These are phyloP conservation scores for Acronicta psi DNA, from an alignment of 2,888 invertebrate species.

Conservation along the genomic window DNA sequence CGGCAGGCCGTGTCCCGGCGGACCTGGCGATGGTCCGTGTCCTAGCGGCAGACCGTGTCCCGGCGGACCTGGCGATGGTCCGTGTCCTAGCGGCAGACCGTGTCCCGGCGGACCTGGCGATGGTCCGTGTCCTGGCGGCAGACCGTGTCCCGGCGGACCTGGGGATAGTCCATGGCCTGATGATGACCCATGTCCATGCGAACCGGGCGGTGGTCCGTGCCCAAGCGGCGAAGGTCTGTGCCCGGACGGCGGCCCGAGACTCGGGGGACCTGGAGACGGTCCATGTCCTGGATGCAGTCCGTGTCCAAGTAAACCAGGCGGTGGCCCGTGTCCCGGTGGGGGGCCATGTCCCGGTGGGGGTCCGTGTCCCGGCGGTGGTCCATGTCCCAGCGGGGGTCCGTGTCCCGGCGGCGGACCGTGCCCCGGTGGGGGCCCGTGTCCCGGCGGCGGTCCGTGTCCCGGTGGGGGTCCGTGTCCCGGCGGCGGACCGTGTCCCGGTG, in stretches of 20 bases:
- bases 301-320: constrained; percentile 52
- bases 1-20: constrained; percentile 13
- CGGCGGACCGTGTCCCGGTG: constrained; percentile 68
- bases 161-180: not conserved
- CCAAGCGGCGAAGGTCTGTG: constrained; percentile 30
- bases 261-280: too few species aligned
- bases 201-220: not conserved
- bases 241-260: not conserved
- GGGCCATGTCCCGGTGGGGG: not conserved
- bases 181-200: not conserved
- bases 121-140: constrained; percentile 69
- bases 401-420: constrained; percentile 40
- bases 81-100: too few species aligned
- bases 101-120: constrained; percentile 27
- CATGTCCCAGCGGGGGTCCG: constrained; percentile 54
- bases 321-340: constrained; percentile 67
- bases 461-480: constrained; percentile 58
- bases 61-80: constrained; percentile 32
- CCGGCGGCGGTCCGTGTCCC: constrained; percentile 50
- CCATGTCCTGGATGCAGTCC: too few species aligned
- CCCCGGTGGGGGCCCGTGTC: constrained; percentile 49
- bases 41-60: too few species aligned
- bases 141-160: constrained; percentile 65
- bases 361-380: constrained; percentile 4
- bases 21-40: constrained; percentile 40